Percentiles rank a stretch among this genome's conserved stretches.
These are phyloP conservation scores for Scatophagus argus DNA, from an alignment of 2,113 vertebrate genomes.

Conservation along the genomic window DNA sequence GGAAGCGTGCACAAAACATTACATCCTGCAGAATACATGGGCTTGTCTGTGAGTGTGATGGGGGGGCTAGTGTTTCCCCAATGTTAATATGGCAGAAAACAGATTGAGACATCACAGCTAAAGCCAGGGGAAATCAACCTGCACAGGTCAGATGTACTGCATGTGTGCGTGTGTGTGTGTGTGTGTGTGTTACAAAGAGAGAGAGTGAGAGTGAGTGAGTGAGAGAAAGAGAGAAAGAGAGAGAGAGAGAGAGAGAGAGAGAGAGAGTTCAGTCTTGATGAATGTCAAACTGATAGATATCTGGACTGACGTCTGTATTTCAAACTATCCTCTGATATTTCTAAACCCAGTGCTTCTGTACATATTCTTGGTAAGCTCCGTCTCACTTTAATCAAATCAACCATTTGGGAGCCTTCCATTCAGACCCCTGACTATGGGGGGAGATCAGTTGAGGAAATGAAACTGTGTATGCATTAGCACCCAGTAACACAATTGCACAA, in stretches of 20 bases:
- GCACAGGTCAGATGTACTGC: constrained; percentile 56
- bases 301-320: constrained; percentile 45
- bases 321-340: constrained; percentile 51
- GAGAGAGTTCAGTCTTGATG: background rate
- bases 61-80: constrained; percentile 56
- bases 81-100: constrained; percentile 78
- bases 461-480: constrained; percentile 46
- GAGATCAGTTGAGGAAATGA: constrained; percentile 58
- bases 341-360: constrained; percentile 6
- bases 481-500: constrained; percentile 27
- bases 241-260: background rate
- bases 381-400: constrained; percentile 72
- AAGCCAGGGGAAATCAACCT: constrained; percentile 75
- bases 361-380: constrained; percentile 50
- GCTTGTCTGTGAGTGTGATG: constrained; percentile 53
- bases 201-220: background rate
- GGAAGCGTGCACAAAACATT: constrained; percentile 60
- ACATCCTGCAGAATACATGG: constrained; percentile 59
- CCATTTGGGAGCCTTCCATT: constrained; percentile 58
- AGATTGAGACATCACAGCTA: constrained; percentile 75
- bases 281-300: constrained; percentile 46
- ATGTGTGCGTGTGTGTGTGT: constrained; percentile 20
- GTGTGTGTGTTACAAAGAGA: background rate
- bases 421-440: constrained; percentile 39
- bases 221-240: background rate